Base-by-base conservation (phyloP, 1,140 invertebrate species). In the Drosophila chauvacae region DNA sequence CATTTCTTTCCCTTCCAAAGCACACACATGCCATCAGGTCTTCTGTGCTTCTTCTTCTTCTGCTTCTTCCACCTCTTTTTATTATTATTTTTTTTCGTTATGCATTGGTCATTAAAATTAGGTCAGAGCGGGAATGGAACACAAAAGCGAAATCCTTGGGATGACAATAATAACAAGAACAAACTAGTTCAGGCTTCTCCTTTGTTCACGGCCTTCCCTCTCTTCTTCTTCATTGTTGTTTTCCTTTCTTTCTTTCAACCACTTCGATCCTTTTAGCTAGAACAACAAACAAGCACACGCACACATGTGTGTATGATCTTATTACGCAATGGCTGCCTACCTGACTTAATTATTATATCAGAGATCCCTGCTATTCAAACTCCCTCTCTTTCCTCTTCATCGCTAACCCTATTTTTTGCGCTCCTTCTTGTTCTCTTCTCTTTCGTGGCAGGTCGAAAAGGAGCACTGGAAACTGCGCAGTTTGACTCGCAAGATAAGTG, bases 341-440 rank as follows among this genome's bases (percentile, higher is more conserved):
- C 84, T 87, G 84, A 71, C 66, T 87, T 87, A 87, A 84, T 87
- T 88, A 88, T 87, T 87, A 87, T 90, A 87, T 90, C 80, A 88
- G 77, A 50, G 48, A 23, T 45, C 71, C 65, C 63, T 68, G 30
- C 41, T 69, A 55, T 39, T 61, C 20, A 18, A 33, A n/a, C 48
- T 51, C 44, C 35, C 50, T 50, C 35, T 30, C 45, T 33, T 28
- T 20, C 44, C 53, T 11, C 35, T 41, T 18, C 61, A 14, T 39
- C 51, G 0, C 51, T 56, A 56, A 56, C 53, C 35, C 53, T 56
- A 56, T 39, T 56, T 11, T 39, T 39, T 28, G 35, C 5, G 20
- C 10, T 33, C 14, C 44, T 42, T 11, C 55, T 23, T 16, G 13
- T 53, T 26, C 48, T 57, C 35, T 10, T 14, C 20, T 20, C 13